A percentile compares a stretch with the other conserved stretches of the same genome.
phyloP scores from a whole-genome alignment of 2,113 vertebrate genomes.

The Chauna torquata region DNA sequence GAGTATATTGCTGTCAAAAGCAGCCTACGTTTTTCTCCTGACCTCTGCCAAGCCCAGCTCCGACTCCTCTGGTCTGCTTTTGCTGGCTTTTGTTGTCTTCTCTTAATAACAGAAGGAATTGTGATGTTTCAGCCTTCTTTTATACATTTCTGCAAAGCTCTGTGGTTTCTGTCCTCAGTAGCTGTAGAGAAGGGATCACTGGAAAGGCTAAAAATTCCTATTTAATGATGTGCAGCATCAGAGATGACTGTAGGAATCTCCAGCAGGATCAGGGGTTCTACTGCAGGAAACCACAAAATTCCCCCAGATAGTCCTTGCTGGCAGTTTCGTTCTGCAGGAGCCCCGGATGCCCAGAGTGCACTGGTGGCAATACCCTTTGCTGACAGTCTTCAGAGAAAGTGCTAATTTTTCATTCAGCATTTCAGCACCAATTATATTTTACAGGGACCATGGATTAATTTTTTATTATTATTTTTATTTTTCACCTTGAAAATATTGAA shows the following conservation, averaged over 20 bases:
- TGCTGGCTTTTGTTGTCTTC: neutral
- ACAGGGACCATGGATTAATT: neutral
- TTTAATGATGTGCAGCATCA: neutral
- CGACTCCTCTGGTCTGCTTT: fast-evolving
- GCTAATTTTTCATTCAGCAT: neutral
- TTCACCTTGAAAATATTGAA: neutral
- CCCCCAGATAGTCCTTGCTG: neutral
- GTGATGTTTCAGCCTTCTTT: neutral
- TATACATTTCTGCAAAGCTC: neutral
- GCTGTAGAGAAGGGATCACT: neutral
- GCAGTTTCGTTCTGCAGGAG: neutral
- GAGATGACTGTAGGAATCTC: neutral
- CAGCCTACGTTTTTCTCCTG: neutral
- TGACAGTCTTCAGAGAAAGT: neutral
- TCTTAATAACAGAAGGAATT: neutral
- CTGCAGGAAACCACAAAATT: neutral
- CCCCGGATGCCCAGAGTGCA: neutral
- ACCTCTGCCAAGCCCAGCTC: neutral
- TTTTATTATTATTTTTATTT: neutral
- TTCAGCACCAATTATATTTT: neutral
- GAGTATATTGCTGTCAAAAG: neutral
- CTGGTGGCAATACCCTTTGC: neutral
- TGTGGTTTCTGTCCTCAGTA: neutral
- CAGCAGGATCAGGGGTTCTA: neutral
- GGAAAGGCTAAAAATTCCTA: neutral